Evolutionary conservation across 2,888 invertebrate species (phyloP).

Genomic region (Acleris emargana): DNA sequence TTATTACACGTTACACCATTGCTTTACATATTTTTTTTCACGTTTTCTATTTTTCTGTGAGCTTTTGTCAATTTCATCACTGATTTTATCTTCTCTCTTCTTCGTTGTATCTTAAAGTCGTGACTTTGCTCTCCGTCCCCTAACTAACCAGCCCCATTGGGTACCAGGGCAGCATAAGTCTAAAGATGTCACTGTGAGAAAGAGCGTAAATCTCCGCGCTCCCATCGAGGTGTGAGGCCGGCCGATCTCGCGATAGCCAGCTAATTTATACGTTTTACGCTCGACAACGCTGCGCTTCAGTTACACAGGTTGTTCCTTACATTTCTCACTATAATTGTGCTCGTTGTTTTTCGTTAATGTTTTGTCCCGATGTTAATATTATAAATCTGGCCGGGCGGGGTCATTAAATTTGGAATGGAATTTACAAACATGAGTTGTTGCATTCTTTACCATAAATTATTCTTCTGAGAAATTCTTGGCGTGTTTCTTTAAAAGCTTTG

Average conservation of each 20-base stretch:
- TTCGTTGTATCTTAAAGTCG: neutral
- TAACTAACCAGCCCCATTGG: constrained; percentile 37
- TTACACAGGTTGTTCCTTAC: constrained; percentile 55
- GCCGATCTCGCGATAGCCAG: constrained; percentile 75
- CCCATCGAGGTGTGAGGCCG: constrained; percentile 82
- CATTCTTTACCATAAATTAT: constrained; percentile 18
- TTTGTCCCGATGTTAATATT: constrained; percentile 35
- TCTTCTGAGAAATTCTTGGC: too few species aligned
- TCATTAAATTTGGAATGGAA: constrained; percentile 35
- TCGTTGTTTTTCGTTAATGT: constrained; percentile 33
- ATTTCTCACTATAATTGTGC: constrained; percentile 40
- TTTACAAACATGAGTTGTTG: constrained; percentile 24
- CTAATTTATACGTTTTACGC: constrained; percentile 83
- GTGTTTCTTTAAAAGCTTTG: too few species aligned
- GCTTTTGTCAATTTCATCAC: too few species aligned
- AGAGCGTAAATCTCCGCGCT: constrained; percentile 75
- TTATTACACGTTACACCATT: too few species aligned
- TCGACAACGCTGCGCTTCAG: constrained; percentile 72
- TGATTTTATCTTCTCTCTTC: neutral
- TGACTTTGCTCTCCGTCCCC: constrained; percentile 5
- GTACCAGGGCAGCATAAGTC: constrained; percentile 67
- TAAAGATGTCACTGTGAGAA: constrained; percentile 65
- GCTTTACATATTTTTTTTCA: too few species aligned
- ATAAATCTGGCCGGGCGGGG: constrained; percentile 30
- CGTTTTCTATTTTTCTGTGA: too few species aligned